Percentiles rank a stretch among this genome's conserved stretches.
Evolutionary conservation across 2,113 vertebrate species (phyloP).

Genomic region (Aleadryas rufinucha): DNA sequence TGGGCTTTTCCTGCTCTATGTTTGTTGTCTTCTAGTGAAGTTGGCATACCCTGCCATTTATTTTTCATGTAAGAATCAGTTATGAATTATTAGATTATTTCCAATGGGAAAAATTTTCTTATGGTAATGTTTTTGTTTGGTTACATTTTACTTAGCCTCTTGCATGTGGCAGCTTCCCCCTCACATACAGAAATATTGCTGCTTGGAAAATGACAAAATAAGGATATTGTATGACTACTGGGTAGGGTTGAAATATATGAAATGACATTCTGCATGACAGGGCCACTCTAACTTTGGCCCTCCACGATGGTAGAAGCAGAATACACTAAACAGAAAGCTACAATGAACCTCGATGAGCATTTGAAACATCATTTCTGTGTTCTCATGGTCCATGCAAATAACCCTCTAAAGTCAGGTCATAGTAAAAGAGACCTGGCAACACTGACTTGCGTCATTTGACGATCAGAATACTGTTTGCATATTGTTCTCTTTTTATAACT

Average conservation of each 20-base stretch:
- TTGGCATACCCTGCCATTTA: background rate
- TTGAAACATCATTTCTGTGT: background rate
- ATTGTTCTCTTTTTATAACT: background rate
- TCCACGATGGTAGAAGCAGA: background rate
- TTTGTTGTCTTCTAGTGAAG: background rate
- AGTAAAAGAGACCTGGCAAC: background rate
- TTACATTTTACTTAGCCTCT: background rate
- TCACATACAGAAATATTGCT: background rate
- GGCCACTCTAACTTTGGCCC: background rate
- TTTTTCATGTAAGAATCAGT: background rate
- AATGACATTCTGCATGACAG: background rate
- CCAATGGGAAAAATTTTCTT: background rate
- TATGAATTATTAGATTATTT: background rate
- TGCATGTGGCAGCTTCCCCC: background rate
- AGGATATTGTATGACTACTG: background rate
- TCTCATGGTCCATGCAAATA: background rate
- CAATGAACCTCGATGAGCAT: background rate
- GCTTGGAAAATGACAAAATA: background rate
- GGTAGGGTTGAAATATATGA: background rate
- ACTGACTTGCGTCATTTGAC: background rate
- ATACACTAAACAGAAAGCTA: background rate
- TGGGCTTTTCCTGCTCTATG: background rate
- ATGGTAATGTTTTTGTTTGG: background rate
- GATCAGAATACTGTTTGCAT: background rate
- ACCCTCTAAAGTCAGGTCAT: background rate